Evolutionary conservation across 2,113 vertebrate species (phyloP), one percentile per base, ranked within the genome.

Genomic region (Polyodon spathula): DNA sequence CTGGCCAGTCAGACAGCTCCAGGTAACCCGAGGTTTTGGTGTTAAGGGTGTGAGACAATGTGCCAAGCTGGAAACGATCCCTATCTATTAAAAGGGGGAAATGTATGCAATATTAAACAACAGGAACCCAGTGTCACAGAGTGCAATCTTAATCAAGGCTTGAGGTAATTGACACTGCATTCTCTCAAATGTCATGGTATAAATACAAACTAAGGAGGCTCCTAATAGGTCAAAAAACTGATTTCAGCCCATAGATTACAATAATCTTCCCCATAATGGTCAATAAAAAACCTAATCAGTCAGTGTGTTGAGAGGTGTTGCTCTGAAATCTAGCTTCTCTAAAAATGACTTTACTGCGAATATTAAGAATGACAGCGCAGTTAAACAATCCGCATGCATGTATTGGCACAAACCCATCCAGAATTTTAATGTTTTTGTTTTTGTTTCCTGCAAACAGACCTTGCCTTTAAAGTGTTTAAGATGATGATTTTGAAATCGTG

Each of bases 311-410:
- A 80, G 88, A 87, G 87, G 87, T 85, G 86, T 85, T 83, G 86
- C 83, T 89, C 78, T 86, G 84, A 91, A 92, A 88, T 86, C 81
- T 84, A 87, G 83, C 84, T 87, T 87, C 86, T 86, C 84, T 86
- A 89, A 88, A 90, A 87, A 88, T 89, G 85, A 91, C 87, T 90
- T 79, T 89, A 85, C 85, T 84, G 83, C 87, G 88, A 89, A 90
- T 90, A 96, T 95, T 93, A 95, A 92, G 90, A 95, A 93, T 94
- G 92, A 95, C 93, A 94, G 90, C 84, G 78, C 78, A 83, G 86
- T 88, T 91, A 92, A 93, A 91, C 87, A 87, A 86, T 84, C 86
- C 89, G 88, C 84, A 94, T 91, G 93, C 92, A 92, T 88, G 91
- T 87, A 85, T 87, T 84, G 76, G 78, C 80, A 86, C 78, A 88